Conservation (phyloP, 2,113 vertebrate species). For the Hyperoodon ampullatus region DNA sequence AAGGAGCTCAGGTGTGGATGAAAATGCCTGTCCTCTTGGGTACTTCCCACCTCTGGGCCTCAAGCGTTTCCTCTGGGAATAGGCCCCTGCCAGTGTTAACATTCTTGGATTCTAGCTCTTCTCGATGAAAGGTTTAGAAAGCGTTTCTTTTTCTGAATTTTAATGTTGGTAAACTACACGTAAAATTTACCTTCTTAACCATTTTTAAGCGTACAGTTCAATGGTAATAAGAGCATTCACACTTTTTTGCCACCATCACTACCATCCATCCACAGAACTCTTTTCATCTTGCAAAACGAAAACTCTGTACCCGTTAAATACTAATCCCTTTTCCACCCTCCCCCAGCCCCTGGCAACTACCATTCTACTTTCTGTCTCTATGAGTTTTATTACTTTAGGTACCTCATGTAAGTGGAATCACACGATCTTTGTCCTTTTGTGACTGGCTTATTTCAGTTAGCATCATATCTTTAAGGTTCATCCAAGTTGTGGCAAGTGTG, state of each 20-base stretch:
- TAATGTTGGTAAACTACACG: neutral
- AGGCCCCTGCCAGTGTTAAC: rapidly evolving
- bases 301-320: neutral
- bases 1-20: neutral
- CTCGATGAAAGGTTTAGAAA: neutral
- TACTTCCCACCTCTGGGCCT: too few relatives aligned
- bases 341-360: rapidly evolving
- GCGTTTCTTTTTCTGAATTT: neutral
- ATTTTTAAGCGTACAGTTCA: neutral
- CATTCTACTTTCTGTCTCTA: neutral
- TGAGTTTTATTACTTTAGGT: neutral
- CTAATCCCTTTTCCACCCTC: too few relatives aligned
- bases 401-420: too few relatives aligned
- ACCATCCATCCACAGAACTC: neutral
- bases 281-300: neutral
- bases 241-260: neutral
- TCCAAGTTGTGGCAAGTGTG: too few relatives aligned
- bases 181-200: neutral
- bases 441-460: neutral
- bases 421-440: neutral
- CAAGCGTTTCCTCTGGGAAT: neutral
- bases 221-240: too few relatives aligned
- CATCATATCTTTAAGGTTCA: neutral
- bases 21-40: neutral
- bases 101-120: neutral